These are phyloP conservation scores for Neoarius graeffei DNA, from an alignment of 2,113 vertebrate genomes.

Conservation along the genomic window DNA sequence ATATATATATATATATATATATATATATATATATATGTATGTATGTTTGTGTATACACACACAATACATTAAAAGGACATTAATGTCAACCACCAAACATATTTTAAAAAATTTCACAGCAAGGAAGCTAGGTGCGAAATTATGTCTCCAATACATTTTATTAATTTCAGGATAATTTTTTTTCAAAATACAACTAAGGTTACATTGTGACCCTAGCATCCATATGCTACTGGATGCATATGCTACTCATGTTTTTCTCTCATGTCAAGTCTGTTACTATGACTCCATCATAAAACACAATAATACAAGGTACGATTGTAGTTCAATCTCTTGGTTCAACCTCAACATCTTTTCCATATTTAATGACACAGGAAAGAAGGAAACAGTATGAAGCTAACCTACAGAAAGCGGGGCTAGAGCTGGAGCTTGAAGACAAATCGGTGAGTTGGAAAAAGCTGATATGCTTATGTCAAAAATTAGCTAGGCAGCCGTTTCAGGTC, in stretches of 20 bases:
- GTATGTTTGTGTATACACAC: too few relatives aligned
- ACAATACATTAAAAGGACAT: too few relatives aligned
- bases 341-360: background rate
- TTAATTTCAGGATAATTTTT: too few relatives aligned
- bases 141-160: too few relatives aligned
- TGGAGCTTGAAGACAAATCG: slow-evolving; percentile 90
- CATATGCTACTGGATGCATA: too few relatives aligned
- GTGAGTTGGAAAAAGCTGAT: slow-evolving; percentile 66
- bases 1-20: too few relatives aligned
- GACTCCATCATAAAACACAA: background rate
- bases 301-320: background rate
- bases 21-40: too few relatives aligned
- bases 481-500: background rate
- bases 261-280: too few relatives aligned
- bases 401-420: slow-evolving; percentile 85
- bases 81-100: too few relatives aligned
- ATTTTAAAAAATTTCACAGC: too few relatives aligned
- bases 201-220: background rate
- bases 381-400: slow-evolving; percentile 88
- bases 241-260: too few relatives aligned
- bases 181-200: background rate
- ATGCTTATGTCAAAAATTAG: background rate
- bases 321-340: background rate
- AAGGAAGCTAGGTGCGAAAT: too few relatives aligned
- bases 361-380: slow-evolving; percentile 82